A percentile compares a stretch with the other conserved stretches of the same genome.
These are phyloP conservation scores for Aphrophora alni DNA, from an alignment of 2,888 invertebrate genomes.

Conservation along the genomic window DNA sequence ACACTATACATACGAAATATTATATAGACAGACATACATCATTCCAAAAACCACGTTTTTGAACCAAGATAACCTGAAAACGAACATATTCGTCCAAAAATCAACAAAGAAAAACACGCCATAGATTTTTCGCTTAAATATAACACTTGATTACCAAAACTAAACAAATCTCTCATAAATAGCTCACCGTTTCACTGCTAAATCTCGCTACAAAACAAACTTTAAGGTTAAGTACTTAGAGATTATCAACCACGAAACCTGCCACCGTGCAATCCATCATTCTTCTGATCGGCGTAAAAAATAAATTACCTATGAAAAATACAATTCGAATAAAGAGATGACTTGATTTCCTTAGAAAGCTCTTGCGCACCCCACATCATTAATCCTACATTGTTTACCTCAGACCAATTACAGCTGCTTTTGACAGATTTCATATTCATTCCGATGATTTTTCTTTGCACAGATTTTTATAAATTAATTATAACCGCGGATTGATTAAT, in stretches of 20 bases:
- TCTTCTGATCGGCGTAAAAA: background rate
- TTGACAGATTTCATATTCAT: background rate
- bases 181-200: background rate
- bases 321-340: background rate
- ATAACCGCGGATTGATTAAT: background rate
- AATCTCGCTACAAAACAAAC: background rate
- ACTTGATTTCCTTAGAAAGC: background rate
- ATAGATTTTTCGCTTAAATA: too few species aligned
- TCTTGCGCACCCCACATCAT: background rate
- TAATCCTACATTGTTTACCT: background rate
- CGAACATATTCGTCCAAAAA: too few species aligned
- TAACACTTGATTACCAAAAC: too few species aligned
- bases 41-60: too few species aligned
- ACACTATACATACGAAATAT: too few species aligned
- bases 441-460: background rate
- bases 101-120: too few species aligned
- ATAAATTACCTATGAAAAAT: slow-evolving; percentile 9
- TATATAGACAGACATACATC: too few species aligned
- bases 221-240: background rate
- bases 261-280: background rate
- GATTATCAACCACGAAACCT: background rate
- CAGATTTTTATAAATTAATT: background rate
- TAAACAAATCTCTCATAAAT: too few species aligned
- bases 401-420: background rate
- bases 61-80: too few species aligned